phyloP scores from a whole-genome alignment of 2,113 vertebrate species.

The Peromyscus polionotus region DNA sequence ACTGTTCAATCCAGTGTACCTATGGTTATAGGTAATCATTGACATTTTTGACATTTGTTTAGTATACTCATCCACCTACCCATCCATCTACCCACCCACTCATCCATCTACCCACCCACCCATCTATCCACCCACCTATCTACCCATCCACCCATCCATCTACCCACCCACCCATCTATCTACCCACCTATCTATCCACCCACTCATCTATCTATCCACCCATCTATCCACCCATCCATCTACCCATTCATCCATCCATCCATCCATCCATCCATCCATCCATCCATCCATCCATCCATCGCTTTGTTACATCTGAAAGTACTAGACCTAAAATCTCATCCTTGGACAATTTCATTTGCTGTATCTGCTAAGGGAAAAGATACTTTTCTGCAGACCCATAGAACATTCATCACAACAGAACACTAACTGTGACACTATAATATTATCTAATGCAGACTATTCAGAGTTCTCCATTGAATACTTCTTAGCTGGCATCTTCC shows the following conservation, averaged over 20 bases:
- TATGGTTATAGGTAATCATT: neutral
- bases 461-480: neutral
- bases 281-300: neutral
- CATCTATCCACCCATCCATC: neutral
- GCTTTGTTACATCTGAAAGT: neutral
- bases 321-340: neutral
- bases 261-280: neutral
- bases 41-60: neutral
- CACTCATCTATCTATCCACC: fast-evolving
- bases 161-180: neutral
- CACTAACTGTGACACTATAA: neutral
- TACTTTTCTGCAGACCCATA: neutral
- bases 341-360: neutral
- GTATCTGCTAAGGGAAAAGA: neutral
- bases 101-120: too few relatives aligned
- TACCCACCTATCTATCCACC: neutral
- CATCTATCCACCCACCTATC: neutral
- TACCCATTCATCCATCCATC: too few relatives aligned
- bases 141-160: too few relatives aligned
- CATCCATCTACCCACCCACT: fast-evolving
- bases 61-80: neutral
- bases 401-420: neutral
- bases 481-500: neutral
- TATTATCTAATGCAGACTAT: neutral
- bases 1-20: neutral